phyloP scores from a whole-genome alignment of 2,888 invertebrate genomes.

The Eubasilissa splendida region DNA sequence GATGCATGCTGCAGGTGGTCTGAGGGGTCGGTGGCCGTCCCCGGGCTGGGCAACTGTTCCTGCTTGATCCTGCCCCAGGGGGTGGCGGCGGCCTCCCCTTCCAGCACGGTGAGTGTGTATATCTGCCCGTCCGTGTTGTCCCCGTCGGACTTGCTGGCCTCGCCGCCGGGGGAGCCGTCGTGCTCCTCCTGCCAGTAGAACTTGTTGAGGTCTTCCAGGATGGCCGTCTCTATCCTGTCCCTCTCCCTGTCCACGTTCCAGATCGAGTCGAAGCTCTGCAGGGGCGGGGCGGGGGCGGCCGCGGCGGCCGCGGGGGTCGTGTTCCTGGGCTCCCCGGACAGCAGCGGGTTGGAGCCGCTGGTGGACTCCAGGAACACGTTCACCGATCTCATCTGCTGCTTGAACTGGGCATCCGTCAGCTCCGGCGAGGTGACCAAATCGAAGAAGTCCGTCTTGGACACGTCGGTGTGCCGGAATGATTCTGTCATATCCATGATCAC shows the following conservation, averaged over 20 bases:
- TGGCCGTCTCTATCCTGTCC: slow-evolving; percentile 80
- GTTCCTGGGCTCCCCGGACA: slow-evolving; percentile 69
- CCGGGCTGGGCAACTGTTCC: slow-evolving; percentile 76
- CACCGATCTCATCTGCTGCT: slow-evolving; percentile 79
- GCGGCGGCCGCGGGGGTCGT: slow-evolving; percentile 63
- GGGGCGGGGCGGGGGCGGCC: slow-evolving; percentile 64
- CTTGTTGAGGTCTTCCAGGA: slow-evolving; percentile 88
- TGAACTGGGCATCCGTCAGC: slow-evolving; percentile 80
- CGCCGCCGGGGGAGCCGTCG: slow-evolving; percentile 69
- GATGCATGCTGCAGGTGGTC: slow-evolving; percentile 74
- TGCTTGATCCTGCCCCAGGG: slow-evolving; percentile 80
- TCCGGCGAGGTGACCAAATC: slow-evolving; percentile 90
- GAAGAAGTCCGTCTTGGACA: slow-evolving; percentile 91
- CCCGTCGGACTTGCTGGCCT: slow-evolving; percentile 70
- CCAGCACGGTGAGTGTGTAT: slow-evolving; percentile 89
- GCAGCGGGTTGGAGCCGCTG: slow-evolving; percentile 69
- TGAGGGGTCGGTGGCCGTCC: slow-evolving; percentile 68
- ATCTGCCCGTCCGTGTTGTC: slow-evolving; percentile 86
- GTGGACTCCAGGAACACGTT: slow-evolving; percentile 78
- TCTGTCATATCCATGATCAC: slow-evolving; percentile 88
- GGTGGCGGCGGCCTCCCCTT: slow-evolving; percentile 79
- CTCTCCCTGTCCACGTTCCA: slow-evolving; percentile 83
- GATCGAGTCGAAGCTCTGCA: slow-evolving; percentile 75
- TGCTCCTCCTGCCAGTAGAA: slow-evolving; percentile 85
- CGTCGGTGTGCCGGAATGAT: slow-evolving; percentile 80